Evolutionary conservation across 2,113 vertebrate species (phyloP).

Genomic region (Phalacrocorax pelagicus): DNA sequence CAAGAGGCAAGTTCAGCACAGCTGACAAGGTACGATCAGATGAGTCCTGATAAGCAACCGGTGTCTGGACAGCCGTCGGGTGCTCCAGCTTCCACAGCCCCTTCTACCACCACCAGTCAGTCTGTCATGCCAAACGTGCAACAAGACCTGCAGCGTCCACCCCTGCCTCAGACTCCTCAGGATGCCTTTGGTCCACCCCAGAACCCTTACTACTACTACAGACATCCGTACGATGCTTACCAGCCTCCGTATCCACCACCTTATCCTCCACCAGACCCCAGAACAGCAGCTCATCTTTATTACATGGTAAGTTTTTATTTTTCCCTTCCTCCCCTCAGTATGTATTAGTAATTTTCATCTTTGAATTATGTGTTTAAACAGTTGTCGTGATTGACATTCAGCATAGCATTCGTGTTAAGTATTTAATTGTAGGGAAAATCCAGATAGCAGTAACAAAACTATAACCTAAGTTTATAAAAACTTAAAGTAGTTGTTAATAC

Average conservation of each 20-base stretch:
- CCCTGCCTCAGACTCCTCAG: constrained; percentile 76
- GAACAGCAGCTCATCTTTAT: constrained; percentile 79
- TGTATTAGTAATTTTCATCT: background rate
- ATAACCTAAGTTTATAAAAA: background rate
- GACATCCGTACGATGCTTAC: constrained; percentile 80
- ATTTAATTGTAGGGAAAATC: background rate
- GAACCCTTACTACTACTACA: constrained; percentile 71
- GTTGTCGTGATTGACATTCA: rapidly evolving
- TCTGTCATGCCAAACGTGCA: background rate
- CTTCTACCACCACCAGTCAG: constrained; percentile 4
- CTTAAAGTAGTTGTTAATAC: background rate
- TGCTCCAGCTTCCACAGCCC: background rate
- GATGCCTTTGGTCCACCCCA: constrained; percentile 73
- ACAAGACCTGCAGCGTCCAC: constrained; percentile 77
- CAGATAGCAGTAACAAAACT: background rate
- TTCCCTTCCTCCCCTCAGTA: rapidly evolving
- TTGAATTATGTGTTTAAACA: background rate
- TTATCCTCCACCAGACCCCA: constrained; percentile 81
- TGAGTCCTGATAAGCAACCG: background rate
- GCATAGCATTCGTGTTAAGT: background rate
- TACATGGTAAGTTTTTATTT: constrained; percentile 79
- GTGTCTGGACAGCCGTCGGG: background rate
- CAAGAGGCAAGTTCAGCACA: constrained; percentile 7
- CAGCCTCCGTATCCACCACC: constrained; percentile 73
- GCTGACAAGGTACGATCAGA: background rate